Percentiles rank a stretch among this genome's conserved stretches.
Conservation (phyloP, 2,113 vertebrate genomes). For the Triplophysa tibetana region DNA sequence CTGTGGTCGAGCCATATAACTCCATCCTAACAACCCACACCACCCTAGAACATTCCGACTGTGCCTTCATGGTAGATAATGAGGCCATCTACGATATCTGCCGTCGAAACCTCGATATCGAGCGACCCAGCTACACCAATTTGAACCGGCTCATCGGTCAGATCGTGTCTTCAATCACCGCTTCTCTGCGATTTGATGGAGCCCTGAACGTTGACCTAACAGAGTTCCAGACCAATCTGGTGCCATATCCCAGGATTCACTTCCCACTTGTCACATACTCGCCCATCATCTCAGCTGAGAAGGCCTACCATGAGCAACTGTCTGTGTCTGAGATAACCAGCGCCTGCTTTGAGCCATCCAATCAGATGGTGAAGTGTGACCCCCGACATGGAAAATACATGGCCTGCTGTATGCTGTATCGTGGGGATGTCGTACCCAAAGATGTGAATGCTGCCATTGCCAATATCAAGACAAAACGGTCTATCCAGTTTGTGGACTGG, state of each 20-base stretch:
- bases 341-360: conserved; percentile 83
- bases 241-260: conserved; percentile 85
- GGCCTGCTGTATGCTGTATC: conserved; percentile 86
- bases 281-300: conserved; percentile 83
- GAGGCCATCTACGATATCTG: conserved; percentile 90
- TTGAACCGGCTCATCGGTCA: conserved; percentile 85
- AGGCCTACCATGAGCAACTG: conserved; percentile 84
- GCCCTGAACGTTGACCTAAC: conserved; percentile 85
- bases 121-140: conserved; percentile 81
- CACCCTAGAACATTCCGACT: conserved; percentile 85
- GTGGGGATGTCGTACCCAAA: conserved; percentile 83
- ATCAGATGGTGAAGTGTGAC: conserved; percentile 89
- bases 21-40: conserved; percentile 89
- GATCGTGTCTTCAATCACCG: conserved; percentile 86
- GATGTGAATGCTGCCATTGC: conserved; percentile 84
- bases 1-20: conserved; percentile 87
- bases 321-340: conserved; percentile 82
- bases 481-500: conserved; percentile 87
- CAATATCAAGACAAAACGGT: conserved; percentile 82
- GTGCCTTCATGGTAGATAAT: conserved; percentile 89
- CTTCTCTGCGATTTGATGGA: conserved; percentile 82
- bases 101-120: conserved; percentile 81
- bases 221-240: conserved; percentile 87
- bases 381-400: conserved; percentile 84
- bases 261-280: conserved; percentile 84